phyloP scores from a whole-genome alignment of 2,113 vertebrate genomes.

The Psammodynastes pulverulentus region DNA sequence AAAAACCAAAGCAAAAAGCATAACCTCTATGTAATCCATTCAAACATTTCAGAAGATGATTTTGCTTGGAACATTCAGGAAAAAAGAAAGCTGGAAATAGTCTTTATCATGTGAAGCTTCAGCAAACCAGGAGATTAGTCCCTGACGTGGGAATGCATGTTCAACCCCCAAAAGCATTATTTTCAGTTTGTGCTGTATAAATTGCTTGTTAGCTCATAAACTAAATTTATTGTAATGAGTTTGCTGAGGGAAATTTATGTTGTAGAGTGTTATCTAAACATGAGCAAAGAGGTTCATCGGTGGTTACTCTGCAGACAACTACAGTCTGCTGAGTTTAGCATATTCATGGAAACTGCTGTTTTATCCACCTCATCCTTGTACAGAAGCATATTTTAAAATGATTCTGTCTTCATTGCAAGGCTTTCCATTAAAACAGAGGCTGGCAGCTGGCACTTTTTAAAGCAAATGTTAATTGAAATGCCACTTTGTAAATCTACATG shows the following conservation, averaged over 20 bases:
- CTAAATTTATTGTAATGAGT: slow-evolving; percentile 50
- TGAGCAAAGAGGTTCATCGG: slow-evolving; percentile 40
- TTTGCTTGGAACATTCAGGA: slow-evolving; percentile 34
- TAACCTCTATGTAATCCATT: not conserved
- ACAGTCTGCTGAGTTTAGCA: slow-evolving; percentile 30
- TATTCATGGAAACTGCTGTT: slow-evolving; percentile 48
- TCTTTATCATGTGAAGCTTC: not conserved
- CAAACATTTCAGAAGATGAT: not conserved
- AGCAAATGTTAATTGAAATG: slow-evolving; percentile 41
- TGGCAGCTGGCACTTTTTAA: slow-evolving; percentile 17
- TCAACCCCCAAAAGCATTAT: slow-evolving; percentile 34
- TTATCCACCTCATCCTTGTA: slow-evolving; percentile 35
- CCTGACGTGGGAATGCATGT: not conserved
- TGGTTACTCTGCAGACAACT: slow-evolving; percentile 50
- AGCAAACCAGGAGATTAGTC: slow-evolving; percentile 12
- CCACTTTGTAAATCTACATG: not conserved
- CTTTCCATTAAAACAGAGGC: slow-evolving; percentile 34
- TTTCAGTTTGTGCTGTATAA: slow-evolving; percentile 36
- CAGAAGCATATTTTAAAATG: slow-evolving; percentile 37
- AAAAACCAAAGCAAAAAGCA: not conserved
- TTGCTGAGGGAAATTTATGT: slow-evolving; percentile 39
- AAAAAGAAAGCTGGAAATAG: not conserved
- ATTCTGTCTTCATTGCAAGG: slow-evolving; percentile 16
- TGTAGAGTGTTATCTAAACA: slow-evolving; percentile 47
- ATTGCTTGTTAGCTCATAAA: slow-evolving; percentile 41